Conservation (phyloP, 1,140 invertebrate genomes). For the Aphaenogaster floridana region DNA sequence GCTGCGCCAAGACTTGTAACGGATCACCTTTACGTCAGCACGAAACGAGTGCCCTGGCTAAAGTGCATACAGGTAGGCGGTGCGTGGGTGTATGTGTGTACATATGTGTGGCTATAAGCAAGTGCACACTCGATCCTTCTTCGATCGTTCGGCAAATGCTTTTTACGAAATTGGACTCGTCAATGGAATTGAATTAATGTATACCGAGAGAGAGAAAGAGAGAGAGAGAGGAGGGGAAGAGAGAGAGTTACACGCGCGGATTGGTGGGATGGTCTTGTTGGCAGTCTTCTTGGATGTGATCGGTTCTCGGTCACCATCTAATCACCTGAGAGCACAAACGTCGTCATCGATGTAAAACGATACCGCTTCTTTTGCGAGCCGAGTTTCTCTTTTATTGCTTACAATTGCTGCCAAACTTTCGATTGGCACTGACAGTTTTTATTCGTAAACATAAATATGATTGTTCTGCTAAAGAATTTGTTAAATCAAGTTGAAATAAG, state of each 20-base stretch:
- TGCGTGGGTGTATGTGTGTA: conserved; percentile 9
- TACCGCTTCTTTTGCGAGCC: not conserved
- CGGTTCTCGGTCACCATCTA: conserved; percentile 67
- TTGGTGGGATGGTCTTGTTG: conserved; percentile 75
- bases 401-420: conserved; percentile 48
- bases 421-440: not conserved
- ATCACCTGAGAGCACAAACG: conserved; percentile 69
- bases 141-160: conserved; percentile 74
- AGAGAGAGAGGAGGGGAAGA: not conserved
- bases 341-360: conserved; percentile 42
- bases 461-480: conserved; percentile 8
- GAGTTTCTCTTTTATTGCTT: conserved; percentile 13
- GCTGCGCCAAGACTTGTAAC: conserved; percentile 55
- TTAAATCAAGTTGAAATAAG: not conserved
- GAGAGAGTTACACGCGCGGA: conserved; percentile 48
- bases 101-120: conserved; percentile 37
- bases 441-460: conserved; percentile 9
- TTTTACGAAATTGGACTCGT: conserved; percentile 77
- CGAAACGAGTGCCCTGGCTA: conserved; percentile 38
- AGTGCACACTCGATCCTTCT: conserved; percentile 61
- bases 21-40: conserved; percentile 60
- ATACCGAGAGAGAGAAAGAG: conserved; percentile 59
- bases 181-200: conserved; percentile 78
- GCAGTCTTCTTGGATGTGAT: conserved; percentile 68
- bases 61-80: conserved; percentile 56